Base-by-base conservation (phyloP, 2,797 vertebrate genomes). In the Scolopax rusticola region DNA sequence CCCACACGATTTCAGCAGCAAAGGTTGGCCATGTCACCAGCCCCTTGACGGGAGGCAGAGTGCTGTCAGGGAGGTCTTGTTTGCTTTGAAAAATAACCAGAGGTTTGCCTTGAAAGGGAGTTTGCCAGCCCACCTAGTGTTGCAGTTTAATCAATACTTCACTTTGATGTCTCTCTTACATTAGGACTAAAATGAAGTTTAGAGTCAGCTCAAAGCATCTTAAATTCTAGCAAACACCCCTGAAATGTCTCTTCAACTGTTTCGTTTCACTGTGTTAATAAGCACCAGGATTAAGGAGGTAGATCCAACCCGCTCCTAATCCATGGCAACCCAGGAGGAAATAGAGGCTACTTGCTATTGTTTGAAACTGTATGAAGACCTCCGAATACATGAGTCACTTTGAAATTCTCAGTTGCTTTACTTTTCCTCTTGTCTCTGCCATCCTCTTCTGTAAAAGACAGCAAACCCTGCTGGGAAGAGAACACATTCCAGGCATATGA, bases 131-230 rank as follows among this genome's bases (percentile, higher is more conserved):
- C 2, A 14, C 69, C 84, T 78, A 6, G 41, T 23, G 4, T 9
- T 86, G 93, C 73, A 47, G 63, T 76, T 75, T 79, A 87, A 96
- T 94, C 92, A 93, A 94, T 96, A 87, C 38, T 63, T 89, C 86
- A 67, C 75, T 89, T 87, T 71, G 88, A 80, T 69, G 38, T 33
- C 81, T 87, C 68, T 83, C 77, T 95, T 91, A 77, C 61, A n/a
- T 87, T 54, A 54, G 80, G 65, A 27, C 30, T 63, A 38, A 95
- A 95, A 88, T 65, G 54, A 78, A 28, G 32, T 76, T 91, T 88
- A 45, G 45, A 60, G 48, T 59, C 25, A 41, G 74, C 75, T 90
- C 88, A 45, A 17, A 24, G 43, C 60, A 25, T 50, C 64, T 89
- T 6, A 59, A 51, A 76, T 79, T 33, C 38, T 14, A 41, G 19